Base-by-base conservation (phyloP, 2,797 vertebrate species). In the Pelochelys cantorii region DNA sequence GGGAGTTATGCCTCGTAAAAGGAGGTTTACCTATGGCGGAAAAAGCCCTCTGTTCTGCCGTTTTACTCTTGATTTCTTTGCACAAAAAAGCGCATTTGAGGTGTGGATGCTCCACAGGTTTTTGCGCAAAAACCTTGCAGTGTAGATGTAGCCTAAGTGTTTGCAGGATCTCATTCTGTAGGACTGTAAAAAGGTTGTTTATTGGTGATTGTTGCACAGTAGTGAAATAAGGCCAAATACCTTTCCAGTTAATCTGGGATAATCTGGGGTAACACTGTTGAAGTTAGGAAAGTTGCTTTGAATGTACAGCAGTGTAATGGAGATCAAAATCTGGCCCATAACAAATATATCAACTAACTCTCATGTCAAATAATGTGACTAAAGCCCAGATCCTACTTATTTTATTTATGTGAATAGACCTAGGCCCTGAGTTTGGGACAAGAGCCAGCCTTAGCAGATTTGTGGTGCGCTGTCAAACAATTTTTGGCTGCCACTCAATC, bases 111-210 rank as follows among this genome's bases (percentile, higher is more conserved):
- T 42, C 5, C 42, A 42, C 42, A 6, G 42, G 5, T 42, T 42
- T 42, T 42, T 42, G 42, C 42, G 42, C 42, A 42, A 42, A 42
- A 42, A 42, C 42, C 42, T 42, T 42, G 42, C 42, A 42, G 42
- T 42, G 42, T 42, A 42, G 42, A 42, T 42, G 42, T 42, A 42
- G 5, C 42, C 42, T 42, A 42, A 85, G 29, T 93, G 85, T 87
- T 90, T 65, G 52, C 42, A 55, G 57, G 57, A 88, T 82, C 74
- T 37, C 42, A 89, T 88, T 81, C 54, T 86, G 57, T 79, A 52
- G 79, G 74, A 90, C 31, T 87, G 83, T 29, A 55, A 82, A 17
- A 34, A 34, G 48, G n/a, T 78, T 90, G 53, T 14, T 89, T 88
- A 54, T 74, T 52, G 87, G 1, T 42, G 52, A 81, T 90, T 83